Evolutionary conservation across 2,888 invertebrate species (phyloP).

Genomic region (Watsonalla binaria): DNA sequence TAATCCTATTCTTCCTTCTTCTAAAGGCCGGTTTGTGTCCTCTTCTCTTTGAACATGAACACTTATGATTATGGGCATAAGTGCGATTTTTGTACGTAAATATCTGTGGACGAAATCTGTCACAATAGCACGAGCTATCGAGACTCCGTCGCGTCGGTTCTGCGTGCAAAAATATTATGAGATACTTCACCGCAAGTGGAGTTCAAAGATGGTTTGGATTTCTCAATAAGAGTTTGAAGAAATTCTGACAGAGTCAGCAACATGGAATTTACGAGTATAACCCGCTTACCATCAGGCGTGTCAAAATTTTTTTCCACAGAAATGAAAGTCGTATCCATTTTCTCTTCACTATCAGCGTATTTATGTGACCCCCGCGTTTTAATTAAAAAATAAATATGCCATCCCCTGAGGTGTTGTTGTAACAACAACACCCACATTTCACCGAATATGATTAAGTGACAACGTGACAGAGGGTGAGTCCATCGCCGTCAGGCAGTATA

Average conservation of each 20-base stretch:
- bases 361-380: no score
- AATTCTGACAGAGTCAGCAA: background rate
- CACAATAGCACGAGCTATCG: background rate
- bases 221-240: background rate
- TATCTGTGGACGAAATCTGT: background rate
- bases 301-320: no score
- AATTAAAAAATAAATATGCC: no score
- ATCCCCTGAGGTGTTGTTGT: no score
- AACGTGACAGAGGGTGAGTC: no score
- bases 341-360: no score
- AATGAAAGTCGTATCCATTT: no score
- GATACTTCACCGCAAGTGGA: background rate
- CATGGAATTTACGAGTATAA: no score
- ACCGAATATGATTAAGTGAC: no score
- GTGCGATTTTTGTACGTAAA: constrained; percentile 2
- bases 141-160: background rate
- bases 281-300: no score
- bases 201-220: background rate
- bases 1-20: constrained; percentile 2
- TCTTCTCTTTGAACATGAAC: background rate
- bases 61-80: background rate
- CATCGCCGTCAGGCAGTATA: no score
- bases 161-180: background rate
- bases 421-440: no score
- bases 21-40: background rate